phyloP scores from a whole-genome alignment of 2,113 vertebrate genomes.

The Urocynchramus pylzowi region DNA sequence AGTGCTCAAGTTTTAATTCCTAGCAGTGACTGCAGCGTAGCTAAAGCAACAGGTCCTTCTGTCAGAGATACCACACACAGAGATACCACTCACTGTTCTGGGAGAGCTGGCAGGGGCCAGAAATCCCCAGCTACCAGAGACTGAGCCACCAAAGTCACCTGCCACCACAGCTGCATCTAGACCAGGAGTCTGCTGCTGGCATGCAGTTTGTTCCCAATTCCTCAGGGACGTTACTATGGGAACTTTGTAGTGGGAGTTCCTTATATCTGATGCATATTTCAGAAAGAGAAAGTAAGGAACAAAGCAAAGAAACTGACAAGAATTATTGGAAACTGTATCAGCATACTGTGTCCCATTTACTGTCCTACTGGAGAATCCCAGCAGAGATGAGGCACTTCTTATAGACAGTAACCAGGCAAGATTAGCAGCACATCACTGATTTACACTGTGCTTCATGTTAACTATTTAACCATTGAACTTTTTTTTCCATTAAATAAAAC shows the following conservation, averaged over 20 bases:
- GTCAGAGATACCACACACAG: rapidly evolving
- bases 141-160: background rate
- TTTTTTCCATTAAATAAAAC: background rate
- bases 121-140: background rate
- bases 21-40: rapidly evolving
- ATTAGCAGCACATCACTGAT: background rate
- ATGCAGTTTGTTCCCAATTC: background rate
- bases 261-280: background rate
- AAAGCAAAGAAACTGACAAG: background rate
- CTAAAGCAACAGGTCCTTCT: background rate
- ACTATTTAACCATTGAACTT: background rate
- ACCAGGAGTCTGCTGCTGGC: background rate
- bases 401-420: background rate
- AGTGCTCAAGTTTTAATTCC: background rate
- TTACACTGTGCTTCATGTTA: rapidly evolving
- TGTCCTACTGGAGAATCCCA: background rate
- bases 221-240: background rate
- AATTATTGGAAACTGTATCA: background rate
- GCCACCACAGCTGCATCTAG: background rate
- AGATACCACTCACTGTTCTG: too few species aligned
- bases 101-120: background rate
- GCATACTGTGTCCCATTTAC: background rate
- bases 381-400: background rate
- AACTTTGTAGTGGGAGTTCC: background rate
- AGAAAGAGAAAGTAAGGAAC: background rate